Evolutionary conservation across 1,140 invertebrate genomes (phyloP).

Genomic region (Aphaenogaster ashmeadi): DNA sequence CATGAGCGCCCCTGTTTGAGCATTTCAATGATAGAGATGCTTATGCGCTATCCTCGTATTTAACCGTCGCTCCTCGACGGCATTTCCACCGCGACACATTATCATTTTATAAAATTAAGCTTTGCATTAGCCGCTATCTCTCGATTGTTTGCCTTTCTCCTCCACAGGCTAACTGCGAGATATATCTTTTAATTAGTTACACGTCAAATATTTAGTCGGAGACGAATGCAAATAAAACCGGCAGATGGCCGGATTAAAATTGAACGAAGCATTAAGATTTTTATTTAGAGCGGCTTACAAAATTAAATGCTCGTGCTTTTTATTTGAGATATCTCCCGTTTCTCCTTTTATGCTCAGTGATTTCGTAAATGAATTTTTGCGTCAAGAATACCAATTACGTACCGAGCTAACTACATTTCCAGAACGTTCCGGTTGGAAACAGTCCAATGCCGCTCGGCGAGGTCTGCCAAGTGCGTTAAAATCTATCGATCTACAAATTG

Average conservation of each 20-base stretch:
- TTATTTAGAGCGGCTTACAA: constrained; percentile 35
- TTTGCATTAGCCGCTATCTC: background rate
- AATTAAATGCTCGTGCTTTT: constrained; percentile 53
- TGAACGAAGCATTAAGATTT: constrained; percentile 44
- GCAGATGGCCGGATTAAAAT: constrained; percentile 24
- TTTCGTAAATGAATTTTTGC: constrained; percentile 73
- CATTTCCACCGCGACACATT: background rate
- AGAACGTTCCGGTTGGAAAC: constrained; percentile 68
- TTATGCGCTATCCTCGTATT: background rate
- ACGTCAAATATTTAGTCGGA: constrained; percentile 17
- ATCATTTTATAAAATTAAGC: constrained; percentile 25
- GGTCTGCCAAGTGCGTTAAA: constrained; percentile 77
- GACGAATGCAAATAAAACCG: constrained; percentile 20
- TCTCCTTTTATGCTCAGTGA: constrained; percentile 60
- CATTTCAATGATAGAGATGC: background rate
- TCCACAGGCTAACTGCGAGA: background rate
- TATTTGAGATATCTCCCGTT: constrained; percentile 67
- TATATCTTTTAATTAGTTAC: constrained; percentile 53
- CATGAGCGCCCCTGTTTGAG: background rate
- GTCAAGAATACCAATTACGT: constrained; percentile 75
- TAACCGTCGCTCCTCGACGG: background rate
- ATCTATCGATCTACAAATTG: constrained; percentile 77
- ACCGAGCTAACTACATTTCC: constrained; percentile 62
- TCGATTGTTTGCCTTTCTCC: background rate
- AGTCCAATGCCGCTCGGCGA: constrained; percentile 68